Conservation (phyloP, 2,113 vertebrate species). For the Crocuta crocuta region DNA sequence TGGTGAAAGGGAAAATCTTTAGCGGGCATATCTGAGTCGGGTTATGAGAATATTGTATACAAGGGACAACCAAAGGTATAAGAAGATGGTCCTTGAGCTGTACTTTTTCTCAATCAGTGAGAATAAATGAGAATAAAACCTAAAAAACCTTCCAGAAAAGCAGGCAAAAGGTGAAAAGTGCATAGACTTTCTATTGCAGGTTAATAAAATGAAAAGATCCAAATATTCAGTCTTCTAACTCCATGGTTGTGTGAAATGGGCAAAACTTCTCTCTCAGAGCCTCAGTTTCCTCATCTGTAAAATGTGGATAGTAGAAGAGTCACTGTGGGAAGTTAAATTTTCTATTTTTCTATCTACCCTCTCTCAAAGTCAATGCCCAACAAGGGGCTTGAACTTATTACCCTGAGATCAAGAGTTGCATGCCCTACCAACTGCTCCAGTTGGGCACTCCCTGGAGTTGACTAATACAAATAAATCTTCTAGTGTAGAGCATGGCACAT, state of each 20-base stretch:
- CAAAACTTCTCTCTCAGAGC: not conserved
- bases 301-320: not conserved
- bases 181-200: not conserved
- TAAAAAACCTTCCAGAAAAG: not conserved
- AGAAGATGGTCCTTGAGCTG: not conserved
- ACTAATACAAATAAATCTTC: not conserved
- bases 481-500: not conserved
- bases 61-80: conserved; percentile 13
- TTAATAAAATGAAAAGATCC: not conserved
- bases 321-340: not conserved
- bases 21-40: not conserved
- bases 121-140: conserved; percentile 18
- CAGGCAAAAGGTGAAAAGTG: not conserved
- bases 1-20: conserved; percentile 45
- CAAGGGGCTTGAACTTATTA: not conserved
- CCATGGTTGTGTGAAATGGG: not conserved
- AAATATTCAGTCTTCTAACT: not conserved
- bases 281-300: not conserved
- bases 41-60: not conserved
- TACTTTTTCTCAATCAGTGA: conserved; percentile 1
- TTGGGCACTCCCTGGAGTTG: not conserved
- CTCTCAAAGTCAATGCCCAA: not conserved
- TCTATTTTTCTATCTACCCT: not conserved
- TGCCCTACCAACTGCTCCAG: not conserved
- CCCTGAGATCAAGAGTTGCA: not conserved